A percentile compares a stretch with the other conserved stretches of the same genome.
Evolutionary conservation across 2,113 vertebrate genomes (phyloP).

Genomic region (Halcyon senegalensis): DNA sequence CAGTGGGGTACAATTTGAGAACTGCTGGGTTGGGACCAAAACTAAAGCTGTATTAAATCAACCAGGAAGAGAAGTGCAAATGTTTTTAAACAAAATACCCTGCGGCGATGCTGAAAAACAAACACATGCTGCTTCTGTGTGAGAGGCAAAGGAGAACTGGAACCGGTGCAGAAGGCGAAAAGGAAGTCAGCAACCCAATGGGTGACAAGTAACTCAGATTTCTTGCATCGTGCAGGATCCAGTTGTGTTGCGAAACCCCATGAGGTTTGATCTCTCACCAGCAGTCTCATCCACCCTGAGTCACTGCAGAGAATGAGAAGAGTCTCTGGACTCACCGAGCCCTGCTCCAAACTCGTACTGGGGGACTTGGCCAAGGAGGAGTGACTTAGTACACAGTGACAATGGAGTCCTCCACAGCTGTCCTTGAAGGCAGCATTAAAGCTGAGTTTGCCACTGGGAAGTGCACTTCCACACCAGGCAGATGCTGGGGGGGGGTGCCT

Average conservation of each 20-base stretch:
- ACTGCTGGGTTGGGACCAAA: neutral
- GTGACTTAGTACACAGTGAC: neutral
- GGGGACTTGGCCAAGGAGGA: neutral
- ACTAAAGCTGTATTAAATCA: neutral
- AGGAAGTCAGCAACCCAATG: neutral
- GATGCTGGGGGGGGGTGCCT: neutral
- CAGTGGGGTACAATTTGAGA: neutral
- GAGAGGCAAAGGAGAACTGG: neutral
- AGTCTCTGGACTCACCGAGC: neutral
- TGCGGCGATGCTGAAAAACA: neutral
- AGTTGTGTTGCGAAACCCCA: neutral
- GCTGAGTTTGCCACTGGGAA: neutral
- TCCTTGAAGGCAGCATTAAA: neutral
- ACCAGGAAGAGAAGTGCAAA: neutral
- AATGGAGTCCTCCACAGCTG: neutral
- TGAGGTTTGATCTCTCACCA: neutral
- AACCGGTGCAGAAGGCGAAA: neutral
- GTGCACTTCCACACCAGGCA: neutral
- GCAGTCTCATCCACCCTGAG: neutral
- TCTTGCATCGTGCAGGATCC: neutral
- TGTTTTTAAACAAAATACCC: neutral
- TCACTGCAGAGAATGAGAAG: neutral
- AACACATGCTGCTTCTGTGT: neutral
- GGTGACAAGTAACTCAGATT: neutral
- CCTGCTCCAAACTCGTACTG: neutral